Base-by-base conservation (phyloP, 2,797 vertebrate species). In the Leptodactylus fallax region DNA sequence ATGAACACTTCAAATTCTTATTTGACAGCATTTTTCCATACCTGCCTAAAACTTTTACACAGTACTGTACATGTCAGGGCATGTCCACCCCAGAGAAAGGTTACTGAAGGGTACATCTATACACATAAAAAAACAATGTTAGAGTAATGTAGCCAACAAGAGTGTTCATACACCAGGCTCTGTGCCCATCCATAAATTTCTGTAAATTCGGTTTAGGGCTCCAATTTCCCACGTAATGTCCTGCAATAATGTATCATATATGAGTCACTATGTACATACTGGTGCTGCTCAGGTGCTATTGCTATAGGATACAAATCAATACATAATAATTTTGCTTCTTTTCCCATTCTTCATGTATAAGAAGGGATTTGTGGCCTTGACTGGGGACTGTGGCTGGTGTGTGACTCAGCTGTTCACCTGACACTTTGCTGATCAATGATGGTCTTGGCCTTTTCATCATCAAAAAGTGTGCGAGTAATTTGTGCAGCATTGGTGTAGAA, bases 401-500 rank as follows among this genome's bases (percentile, higher is more conserved):
- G 47, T 65, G 23, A 49, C 61, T 56, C 76, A 71, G 85, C 85
- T 79, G 19, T 21, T 79, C 61, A 69, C 76, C 60, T 86, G 85
- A 69, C 85, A 86, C 63, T 61, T n/a, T 45, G 49, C 77, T 86
- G 85, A 86, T 86, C 76, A 80, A 86, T 86, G 85, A 79, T 16
- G 47, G 19, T 71, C 77, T 67, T 79, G 76, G 76, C 76, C 76
- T 86, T 80, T 86, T 49, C 63, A 86, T 86, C 85, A 79, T 80
- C 63, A 79, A 86, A 86, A 69, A 58, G 63, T 71, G 77, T 56
- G 65, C 16, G 61, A 69, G 85, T 86, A 67, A 85, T 85, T 85
- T 85, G 84, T 85, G 55, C 74, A 16, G 72, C 27, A 60, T 45
- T 45, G 49, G 25, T 27, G 84, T 69, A 74, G 51, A 86, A 86